Conservation (phyloP, 2,888 invertebrate genomes). For the Drosophila hamatofila region DNA sequence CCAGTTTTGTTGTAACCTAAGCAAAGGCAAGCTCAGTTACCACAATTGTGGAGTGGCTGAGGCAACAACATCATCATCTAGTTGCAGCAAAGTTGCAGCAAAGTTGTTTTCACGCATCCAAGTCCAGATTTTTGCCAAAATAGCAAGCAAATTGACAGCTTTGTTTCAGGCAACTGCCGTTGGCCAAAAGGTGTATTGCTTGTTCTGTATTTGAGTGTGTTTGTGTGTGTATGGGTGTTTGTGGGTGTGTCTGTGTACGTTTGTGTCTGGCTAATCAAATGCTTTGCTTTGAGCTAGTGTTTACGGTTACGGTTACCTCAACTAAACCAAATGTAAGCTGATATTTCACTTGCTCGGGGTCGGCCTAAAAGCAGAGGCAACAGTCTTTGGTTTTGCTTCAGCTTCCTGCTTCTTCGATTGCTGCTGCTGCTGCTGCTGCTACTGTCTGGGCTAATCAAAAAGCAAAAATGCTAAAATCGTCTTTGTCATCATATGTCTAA, state of each 20-base stretch:
- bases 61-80: neutral
- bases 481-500: slow-evolving; percentile 77
- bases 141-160: slow-evolving; percentile 43
- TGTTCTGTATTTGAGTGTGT: neutral
- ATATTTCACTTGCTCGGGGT: slow-evolving; percentile 43
- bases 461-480: slow-evolving; percentile 78
- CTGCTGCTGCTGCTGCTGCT: slow-evolving; percentile 14
- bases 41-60: slow-evolving; percentile 21
- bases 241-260: neutral
- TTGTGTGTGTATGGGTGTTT: neutral
- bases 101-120: slow-evolving; percentile 6
- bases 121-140: slow-evolving; percentile 17
- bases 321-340: slow-evolving; percentile 61
- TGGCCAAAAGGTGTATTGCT: slow-evolving; percentile 4
- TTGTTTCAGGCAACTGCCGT: slow-evolving; percentile 38
- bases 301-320: slow-evolving; percentile 57
- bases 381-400: slow-evolving; percentile 11
- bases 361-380: slow-evolving; percentile 34
- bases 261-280: slow-evolving; percentile 66
- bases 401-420: slow-evolving; percentile 6
- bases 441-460: slow-evolving; percentile 69
- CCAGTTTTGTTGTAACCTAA: neutral
- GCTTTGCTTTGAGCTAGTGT: slow-evolving; percentile 71
- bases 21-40: neutral
- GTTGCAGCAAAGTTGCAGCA: slow-evolving; percentile 7